Evolutionary conservation across 2,797 vertebrate genomes (phyloP), one percentile per base, ranked within the genome.

Genomic region (Acrossocheilus fasciatus): DNA sequence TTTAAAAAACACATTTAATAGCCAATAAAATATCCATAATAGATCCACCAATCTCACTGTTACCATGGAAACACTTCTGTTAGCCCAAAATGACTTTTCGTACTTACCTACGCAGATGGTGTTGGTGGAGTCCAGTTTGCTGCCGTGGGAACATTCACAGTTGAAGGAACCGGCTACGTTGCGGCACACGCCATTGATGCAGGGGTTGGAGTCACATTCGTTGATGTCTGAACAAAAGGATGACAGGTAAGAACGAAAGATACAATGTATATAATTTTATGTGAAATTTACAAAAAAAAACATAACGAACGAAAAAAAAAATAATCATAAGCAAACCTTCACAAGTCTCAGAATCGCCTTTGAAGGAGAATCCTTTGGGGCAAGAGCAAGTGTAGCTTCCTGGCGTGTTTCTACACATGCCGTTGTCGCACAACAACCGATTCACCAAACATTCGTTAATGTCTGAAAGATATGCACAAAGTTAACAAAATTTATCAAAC

Each of bases 381-480:
- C 95, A 96, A 18, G 97, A 98, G 93, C 98, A 99, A 83, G 97
- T 97, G 94, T 97, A 99, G 90, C 98, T 98, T 75, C 98, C 98
- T 0, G 98, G 98, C 0, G 98, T 99, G 94, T 99, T 99, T 87
- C 98, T 95, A 91, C 98, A 99, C 88, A 97, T 92, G 0, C 98
- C 98, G 0, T 99, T 99, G 93, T 99, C 98, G 74, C 98, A 99
- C 30, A 99, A 96, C 90, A 98, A 92, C 20, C 97, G 96, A 85
- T 99, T 99, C 70, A 98, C 96, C 8, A 97, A 90, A 90, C 98
- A 99, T 89, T 99, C 98, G 2, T 99, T 98, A 5, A 99, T 97
- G 50, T 99, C 98, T 99, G 94, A 26, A 85, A 85, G 2, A 7
- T 17, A 59, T n/a, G 30, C 6, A 76, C 83, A 78, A 75, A 20